Base-by-base conservation (phyloP, 2,113 vertebrate species). In the Phycodurus eques region DNA sequence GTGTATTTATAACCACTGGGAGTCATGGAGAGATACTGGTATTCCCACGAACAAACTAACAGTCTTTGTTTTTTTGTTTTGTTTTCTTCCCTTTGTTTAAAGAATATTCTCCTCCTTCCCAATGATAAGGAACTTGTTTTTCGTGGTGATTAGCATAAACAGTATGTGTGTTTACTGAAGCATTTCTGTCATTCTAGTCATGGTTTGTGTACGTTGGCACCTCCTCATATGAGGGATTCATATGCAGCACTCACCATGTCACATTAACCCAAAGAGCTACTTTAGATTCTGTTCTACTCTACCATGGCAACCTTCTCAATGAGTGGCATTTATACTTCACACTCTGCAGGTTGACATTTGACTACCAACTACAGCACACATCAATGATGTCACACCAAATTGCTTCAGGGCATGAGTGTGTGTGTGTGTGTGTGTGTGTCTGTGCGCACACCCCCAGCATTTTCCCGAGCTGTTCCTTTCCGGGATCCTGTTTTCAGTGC, bases 381-480 rank as follows among this genome's bases (percentile, higher is more conserved):
- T 27, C 80, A 57, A 79, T 81, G 87, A 83, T 78, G 80, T 89
- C 80, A 83, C 56, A 65, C 67, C 11, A 78, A 77, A 68, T 79
- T 85, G 79, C 75, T 86, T 80, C 73, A 80, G 72, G 53, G 47
- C 73, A 51, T 69, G 47, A 64, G 61, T 31, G 51, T 54, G 67
- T 56, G 46, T 72, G 72, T 70, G 67, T 67, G 61, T 67, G 79
- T 59, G 62, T 67, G 54, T 68, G 61, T 53, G 69, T 70, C 67
- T 60, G 43, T 70, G 63, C 49, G 12, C 31, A 15, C 44, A n/a
- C 71, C 83, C 74, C 73, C 73, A 79, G 84, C 64, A 81, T 85
- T 85, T 86, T 87, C 84, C 83, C 88, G 85, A 91, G 67, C 80
- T 80, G 77, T 83, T 84, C 74, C 78, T 79, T 88, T 85, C 82